phyloP scores from a whole-genome alignment of 2,797 vertebrate genomes.

The Aplochiton taeniatus region DNA sequence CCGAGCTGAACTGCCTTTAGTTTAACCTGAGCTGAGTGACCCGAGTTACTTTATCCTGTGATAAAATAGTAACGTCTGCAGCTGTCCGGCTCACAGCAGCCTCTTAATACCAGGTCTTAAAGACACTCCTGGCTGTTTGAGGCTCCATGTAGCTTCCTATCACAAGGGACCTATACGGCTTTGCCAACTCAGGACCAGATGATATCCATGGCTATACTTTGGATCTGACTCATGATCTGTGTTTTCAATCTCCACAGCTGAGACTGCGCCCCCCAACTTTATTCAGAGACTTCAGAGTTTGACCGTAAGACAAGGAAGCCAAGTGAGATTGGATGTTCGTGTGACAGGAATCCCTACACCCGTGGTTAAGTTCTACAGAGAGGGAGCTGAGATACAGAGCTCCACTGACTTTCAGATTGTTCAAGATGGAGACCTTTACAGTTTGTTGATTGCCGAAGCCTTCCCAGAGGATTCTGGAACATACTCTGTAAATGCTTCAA shows the following conservation, averaged over 20 bases:
- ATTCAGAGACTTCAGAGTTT: slow-evolving; percentile 94
- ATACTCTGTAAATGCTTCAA: slow-evolving; percentile 93
- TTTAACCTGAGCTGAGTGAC: too few species aligned
- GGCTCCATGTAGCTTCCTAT: too few species aligned
- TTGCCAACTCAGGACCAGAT: too few species aligned
- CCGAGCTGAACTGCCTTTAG: too few species aligned
- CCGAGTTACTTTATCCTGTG: too few species aligned
- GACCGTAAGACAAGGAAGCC: slow-evolving; percentile 93
- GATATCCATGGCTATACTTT: too few species aligned
- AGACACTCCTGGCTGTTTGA: too few species aligned
- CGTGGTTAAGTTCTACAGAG: slow-evolving; percentile 96
- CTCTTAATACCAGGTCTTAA: too few species aligned
- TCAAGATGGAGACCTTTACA: slow-evolving; percentile 94
- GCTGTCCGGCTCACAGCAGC: too few species aligned
- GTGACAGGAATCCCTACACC: slow-evolving; percentile 98
- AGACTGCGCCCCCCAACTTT: slow-evolving; percentile 94
- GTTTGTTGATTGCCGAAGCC: slow-evolving; percentile 94
- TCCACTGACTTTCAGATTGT: slow-evolving; percentile 96
- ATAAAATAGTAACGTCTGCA: too few species aligned
- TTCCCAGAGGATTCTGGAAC: slow-evolving; percentile 97
- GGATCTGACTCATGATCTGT: neutral
- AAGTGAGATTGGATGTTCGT: slow-evolving; percentile 91
- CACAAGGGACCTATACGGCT: too few species aligned
- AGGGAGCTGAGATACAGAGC: slow-evolving; percentile 98
- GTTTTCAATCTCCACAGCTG: slow-evolving; percentile 69